Conservation (phyloP, 1,140 invertebrate genomes). For the Venturia canescens region DNA sequence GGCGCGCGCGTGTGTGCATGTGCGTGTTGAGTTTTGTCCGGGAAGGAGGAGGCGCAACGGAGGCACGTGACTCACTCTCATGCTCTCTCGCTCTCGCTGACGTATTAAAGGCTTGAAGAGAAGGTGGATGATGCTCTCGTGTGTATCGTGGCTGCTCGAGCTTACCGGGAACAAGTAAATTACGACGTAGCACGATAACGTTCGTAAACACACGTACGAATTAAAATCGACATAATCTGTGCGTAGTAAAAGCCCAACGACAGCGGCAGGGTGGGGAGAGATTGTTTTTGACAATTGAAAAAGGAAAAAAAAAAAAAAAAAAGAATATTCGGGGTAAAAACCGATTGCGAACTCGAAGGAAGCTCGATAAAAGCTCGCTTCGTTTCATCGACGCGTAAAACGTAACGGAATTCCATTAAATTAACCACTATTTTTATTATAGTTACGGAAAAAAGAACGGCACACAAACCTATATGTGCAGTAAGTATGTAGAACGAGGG, state of each 20-base stretch:
- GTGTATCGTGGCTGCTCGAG: background rate
- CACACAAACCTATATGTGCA: conserved; percentile 23
- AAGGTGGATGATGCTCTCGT: background rate
- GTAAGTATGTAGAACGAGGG: conserved; percentile 28
- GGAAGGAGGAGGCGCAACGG: background rate
- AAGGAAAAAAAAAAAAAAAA: background rate
- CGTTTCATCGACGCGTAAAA: background rate
- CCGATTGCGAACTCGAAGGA: no score
- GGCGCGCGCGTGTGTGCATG: background rate
- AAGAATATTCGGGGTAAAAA: no score
- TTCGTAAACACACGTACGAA: background rate
- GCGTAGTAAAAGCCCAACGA: background rate
- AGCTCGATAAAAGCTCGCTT: no score
- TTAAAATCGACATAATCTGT: background rate
- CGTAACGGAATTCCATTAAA: background rate
- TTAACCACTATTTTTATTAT: background rate
- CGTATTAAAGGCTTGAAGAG: background rate
- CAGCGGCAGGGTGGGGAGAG: background rate
- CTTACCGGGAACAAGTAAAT: background rate
- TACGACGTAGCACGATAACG: conserved; percentile 7
- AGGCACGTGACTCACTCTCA: conserved; percentile 10
- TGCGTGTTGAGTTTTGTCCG: conserved; percentile 5
- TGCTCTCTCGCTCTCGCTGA: background rate
- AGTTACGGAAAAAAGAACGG: background rate
- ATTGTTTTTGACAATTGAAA: no score